Evolutionary conservation across 2,797 vertebrate species (phyloP).

Genomic region (Pangasius sanitwongsei): DNA sequence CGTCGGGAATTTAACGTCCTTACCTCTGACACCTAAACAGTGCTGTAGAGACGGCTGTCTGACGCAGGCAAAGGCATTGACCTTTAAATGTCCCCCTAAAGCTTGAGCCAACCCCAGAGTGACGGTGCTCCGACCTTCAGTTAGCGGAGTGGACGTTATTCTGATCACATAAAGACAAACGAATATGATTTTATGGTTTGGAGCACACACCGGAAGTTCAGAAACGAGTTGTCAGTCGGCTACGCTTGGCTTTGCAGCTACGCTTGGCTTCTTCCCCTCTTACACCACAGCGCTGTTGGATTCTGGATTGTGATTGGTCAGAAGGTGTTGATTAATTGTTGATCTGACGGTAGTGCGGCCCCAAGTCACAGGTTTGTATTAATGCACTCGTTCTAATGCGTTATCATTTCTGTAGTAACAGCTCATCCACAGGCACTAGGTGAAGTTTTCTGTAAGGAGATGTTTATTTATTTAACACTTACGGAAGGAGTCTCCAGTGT

Average conservation of each 20-base stretch:
- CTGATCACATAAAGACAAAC: constrained; percentile 58
- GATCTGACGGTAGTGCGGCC: not conserved
- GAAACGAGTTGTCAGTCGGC: not conserved
- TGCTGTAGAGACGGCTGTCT: constrained; percentile 82
- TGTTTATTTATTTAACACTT: not conserved
- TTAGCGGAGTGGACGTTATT: constrained; percentile 81
- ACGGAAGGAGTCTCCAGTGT: not conserved
- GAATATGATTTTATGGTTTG: not conserved
- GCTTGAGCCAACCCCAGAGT: constrained; percentile 82
- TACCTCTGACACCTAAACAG: constrained; percentile 83
- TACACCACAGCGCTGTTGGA: not conserved
- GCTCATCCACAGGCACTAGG: not conserved
- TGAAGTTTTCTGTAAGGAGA: not conserved
- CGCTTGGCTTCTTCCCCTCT: not conserved
- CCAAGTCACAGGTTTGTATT: not conserved
- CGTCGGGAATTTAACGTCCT: not conserved
- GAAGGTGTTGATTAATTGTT: not conserved
- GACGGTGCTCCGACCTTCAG: constrained; percentile 83
- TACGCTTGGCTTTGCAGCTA: not conserved
- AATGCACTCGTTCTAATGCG: not conserved
- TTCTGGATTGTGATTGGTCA: not conserved
- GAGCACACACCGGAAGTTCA: not conserved
- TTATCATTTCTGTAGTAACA: not conserved
- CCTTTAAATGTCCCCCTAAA: constrained; percentile 78
- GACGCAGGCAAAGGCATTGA: constrained; percentile 84